Conservation (phyloP, 2,797 vertebrate species). For the Macropus fuliginosus region DNA sequence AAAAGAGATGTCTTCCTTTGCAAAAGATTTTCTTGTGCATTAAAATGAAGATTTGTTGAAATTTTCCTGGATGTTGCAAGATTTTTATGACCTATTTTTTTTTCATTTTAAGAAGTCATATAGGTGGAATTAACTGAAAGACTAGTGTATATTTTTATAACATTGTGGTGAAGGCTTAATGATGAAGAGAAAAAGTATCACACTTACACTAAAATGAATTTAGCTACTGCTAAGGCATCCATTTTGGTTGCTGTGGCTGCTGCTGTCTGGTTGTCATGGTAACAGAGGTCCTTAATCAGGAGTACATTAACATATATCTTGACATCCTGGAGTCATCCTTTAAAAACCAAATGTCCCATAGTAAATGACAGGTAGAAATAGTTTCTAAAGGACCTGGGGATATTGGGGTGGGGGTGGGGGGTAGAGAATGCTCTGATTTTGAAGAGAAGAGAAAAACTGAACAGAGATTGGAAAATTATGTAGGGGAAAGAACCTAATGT, state of each 20-base stretch:
- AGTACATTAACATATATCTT: slow-evolving; percentile 45
- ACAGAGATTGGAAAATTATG: background rate
- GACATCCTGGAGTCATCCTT: slow-evolving; percentile 57
- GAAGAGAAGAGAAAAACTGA: background rate
- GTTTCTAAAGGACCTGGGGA: slow-evolving; percentile 11
- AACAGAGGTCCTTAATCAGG: slow-evolving; percentile 70
- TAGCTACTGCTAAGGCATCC: background rate
- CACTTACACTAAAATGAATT: background rate
- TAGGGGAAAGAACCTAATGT: background rate
- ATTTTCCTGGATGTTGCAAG: slow-evolving; percentile 42
- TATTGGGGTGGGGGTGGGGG: background rate
- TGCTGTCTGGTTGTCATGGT: slow-evolving; percentile 70
- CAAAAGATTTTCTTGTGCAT: slow-evolving; percentile 57
- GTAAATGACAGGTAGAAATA: slow-evolving; percentile 13
- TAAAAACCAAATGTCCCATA: background rate
- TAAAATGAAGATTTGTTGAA: slow-evolving; percentile 31
- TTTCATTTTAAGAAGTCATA: background rate
- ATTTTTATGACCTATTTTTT: slow-evolving; percentile 58
- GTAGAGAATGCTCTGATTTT: background rate
- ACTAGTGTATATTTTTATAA: background rate
- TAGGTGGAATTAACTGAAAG: slow-evolving; percentile 19
- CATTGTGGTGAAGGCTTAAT: slow-evolving; percentile 57
- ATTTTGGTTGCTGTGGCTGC: slow-evolving; percentile 37
- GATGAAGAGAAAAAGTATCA: background rate
- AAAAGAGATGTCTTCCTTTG: slow-evolving; percentile 9